A percentile compares a stretch with the other conserved stretches of the same genome.
phyloP scores from a whole-genome alignment of 2,113 vertebrate species.

The Hippoglossus stenolepis region DNA sequence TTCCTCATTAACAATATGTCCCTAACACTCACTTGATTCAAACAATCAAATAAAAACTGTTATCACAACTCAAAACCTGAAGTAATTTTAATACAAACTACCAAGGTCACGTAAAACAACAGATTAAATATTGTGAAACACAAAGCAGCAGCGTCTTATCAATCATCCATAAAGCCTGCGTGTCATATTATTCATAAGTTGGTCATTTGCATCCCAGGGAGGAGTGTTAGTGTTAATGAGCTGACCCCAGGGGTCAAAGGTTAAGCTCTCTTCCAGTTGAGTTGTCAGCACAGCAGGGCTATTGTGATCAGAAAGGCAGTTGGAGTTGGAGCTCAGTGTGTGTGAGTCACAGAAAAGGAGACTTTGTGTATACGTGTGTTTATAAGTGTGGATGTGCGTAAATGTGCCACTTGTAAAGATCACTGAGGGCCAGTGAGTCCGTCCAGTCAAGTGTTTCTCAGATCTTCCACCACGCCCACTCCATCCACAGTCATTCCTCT shows the following conservation, averaged over 20 bases:
- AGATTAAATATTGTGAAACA: slow-evolving; percentile 9
- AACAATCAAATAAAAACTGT: not conserved
- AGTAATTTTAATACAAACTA: not conserved
- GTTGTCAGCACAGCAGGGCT: slow-evolving; percentile 83
- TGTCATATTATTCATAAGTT: slow-evolving; percentile 69
- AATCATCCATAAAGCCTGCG: slow-evolving; percentile 42
- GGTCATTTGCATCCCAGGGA: slow-evolving; percentile 70
- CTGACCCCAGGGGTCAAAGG: slow-evolving; percentile 80
- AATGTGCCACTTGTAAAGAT: slow-evolving; percentile 74
- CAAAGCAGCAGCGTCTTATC: slow-evolving; percentile 10
- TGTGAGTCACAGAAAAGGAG: slow-evolving; percentile 17
- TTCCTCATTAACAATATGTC: no score
- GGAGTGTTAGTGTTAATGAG: slow-evolving; percentile 75
- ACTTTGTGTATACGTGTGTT: slow-evolving; percentile 34
- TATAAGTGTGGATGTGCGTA: slow-evolving; percentile 44
- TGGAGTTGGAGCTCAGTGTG: slow-evolving; percentile 57
- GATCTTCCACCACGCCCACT: slow-evolving; percentile 52
- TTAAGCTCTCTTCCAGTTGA: slow-evolving; percentile 84
- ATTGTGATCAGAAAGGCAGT: slow-evolving; percentile 75
- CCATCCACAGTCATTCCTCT: slow-evolving; percentile 15
- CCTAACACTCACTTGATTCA: not conserved
- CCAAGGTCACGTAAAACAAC: not conserved
- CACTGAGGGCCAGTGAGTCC: slow-evolving; percentile 39
- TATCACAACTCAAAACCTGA: not conserved
- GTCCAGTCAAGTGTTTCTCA: slow-evolving; percentile 74